Conservation (phyloP, 2,888 invertebrate genomes). For the Teleogryllus oceanicus region DNA sequence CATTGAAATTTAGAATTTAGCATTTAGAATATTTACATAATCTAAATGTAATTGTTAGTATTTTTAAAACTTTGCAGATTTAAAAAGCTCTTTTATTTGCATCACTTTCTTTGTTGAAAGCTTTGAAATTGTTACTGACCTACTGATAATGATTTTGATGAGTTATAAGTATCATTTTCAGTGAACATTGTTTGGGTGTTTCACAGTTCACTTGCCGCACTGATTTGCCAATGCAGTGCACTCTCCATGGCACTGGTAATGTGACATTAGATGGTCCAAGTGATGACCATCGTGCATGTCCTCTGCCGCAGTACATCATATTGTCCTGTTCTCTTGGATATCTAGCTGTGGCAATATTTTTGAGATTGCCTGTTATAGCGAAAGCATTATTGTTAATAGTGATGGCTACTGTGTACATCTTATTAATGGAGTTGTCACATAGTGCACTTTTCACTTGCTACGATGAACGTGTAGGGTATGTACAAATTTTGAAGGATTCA, state of each 20-base stretch:
- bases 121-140: too few relatives aligned
- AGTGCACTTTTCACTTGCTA: conserved; percentile 76
- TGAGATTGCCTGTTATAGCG: conserved; percentile 75
- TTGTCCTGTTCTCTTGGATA: conserved; percentile 80
- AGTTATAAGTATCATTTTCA: neutral
- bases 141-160: too few relatives aligned
- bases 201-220: conserved; percentile 62
- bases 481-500: neutral
- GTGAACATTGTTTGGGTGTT: neutral
- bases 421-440: conserved; percentile 79
- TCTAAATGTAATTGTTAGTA: too few relatives aligned
- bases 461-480: conserved; percentile 56
- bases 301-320: conserved; percentile 82
- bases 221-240: conserved; percentile 47
- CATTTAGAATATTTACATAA: too few relatives aligned
- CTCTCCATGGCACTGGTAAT: conserved; percentile 54
- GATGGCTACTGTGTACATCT: conserved; percentile 74
- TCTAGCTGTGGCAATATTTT: conserved; percentile 79
- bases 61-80: too few relatives aligned
- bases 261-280: conserved; percentile 49
- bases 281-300: conserved; percentile 71
- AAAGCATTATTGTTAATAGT: conserved; percentile 73
- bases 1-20: too few relatives aligned
- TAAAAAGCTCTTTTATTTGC: too few relatives aligned
- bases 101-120: too few relatives aligned